These are phyloP conservation scores for Epinephelus lanceolatus DNA, from an alignment of 2,113 vertebrate genomes.

Conservation along the genomic window DNA sequence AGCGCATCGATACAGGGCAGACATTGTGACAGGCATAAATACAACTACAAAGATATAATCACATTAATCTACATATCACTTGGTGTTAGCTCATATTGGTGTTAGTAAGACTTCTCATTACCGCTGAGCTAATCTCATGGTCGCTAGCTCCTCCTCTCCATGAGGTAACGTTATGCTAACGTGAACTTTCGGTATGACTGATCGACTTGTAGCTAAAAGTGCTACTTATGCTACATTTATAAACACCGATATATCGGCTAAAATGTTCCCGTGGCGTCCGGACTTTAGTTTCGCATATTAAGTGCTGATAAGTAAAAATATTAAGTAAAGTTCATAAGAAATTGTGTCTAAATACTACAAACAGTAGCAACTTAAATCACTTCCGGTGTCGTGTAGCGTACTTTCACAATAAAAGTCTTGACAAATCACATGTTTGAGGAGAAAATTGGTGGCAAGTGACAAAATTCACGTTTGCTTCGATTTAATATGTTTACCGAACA, in stretches of 20 bases:
- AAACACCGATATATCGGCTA: no score
- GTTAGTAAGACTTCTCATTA: not conserved
- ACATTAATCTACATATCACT: not conserved
- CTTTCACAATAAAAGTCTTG: conserved; percentile 48
- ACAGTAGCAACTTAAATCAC: not conserved
- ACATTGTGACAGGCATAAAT: conserved; percentile 9
- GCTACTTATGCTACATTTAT: not conserved
- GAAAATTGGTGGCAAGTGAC: not conserved
- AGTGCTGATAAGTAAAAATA: fast-evolving
- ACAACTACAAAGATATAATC: not conserved
- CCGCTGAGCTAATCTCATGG: not conserved
- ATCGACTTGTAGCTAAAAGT: not conserved
- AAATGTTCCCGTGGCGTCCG: not conserved
- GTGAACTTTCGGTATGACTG: not conserved
- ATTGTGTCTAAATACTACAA: not conserved
- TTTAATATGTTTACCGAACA: not conserved
- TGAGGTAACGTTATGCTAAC: not conserved
- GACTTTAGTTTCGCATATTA: not conserved
- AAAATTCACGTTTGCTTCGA: not conserved
- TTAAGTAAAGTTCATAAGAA: not conserved
- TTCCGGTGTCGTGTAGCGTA: conserved; percentile 26
- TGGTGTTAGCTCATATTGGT: not conserved
- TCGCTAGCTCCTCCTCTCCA: not conserved
- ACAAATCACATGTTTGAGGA: not conserved
- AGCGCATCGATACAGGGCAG: not conserved